Conservation (phyloP, 2,888 invertebrate genomes). For the Phalera bucephala region DNA sequence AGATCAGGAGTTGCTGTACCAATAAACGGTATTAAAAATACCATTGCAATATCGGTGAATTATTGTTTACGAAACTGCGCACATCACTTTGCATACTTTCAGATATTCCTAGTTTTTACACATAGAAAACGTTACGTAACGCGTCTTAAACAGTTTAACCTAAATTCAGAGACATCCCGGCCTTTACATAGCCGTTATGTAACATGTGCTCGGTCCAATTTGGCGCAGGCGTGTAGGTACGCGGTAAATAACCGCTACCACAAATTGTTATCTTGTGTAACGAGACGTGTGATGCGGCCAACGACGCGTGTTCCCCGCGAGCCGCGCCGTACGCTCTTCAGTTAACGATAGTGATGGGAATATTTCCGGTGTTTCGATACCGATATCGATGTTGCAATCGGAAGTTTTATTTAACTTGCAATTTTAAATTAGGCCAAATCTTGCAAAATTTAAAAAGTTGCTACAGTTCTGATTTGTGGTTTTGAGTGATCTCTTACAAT, state of each 20-base stretch:
- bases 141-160: conserved; percentile 19
- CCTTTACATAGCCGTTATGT: conserved; percentile 24
- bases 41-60: no score
- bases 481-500: no score
- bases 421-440: no score
- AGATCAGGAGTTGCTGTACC: no score
- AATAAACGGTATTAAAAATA: no score
- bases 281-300: conserved; percentile 80
- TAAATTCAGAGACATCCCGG: conserved; percentile 26
- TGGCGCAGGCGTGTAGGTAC: conserved; percentile 61
- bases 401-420: no score
- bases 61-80: no score
- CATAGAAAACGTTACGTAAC: background rate
- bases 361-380: conserved; percentile 16
- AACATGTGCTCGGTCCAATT: conserved; percentile 59
- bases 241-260: conserved; percentile 76
- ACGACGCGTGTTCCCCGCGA: conserved; percentile 74
- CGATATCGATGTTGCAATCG: no score
- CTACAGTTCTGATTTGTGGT: no score
- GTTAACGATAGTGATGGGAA: conserved; percentile 55
- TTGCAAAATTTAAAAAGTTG: no score
- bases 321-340: conserved; percentile 72
- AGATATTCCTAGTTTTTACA: no score
- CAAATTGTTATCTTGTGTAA: conserved; percentile 84
- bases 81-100: no score